Percentiles rank a stretch among this genome's conserved stretches.
phyloP scores from a whole-genome alignment of 2,888 invertebrate species.

The Sericinus montela region DNA sequence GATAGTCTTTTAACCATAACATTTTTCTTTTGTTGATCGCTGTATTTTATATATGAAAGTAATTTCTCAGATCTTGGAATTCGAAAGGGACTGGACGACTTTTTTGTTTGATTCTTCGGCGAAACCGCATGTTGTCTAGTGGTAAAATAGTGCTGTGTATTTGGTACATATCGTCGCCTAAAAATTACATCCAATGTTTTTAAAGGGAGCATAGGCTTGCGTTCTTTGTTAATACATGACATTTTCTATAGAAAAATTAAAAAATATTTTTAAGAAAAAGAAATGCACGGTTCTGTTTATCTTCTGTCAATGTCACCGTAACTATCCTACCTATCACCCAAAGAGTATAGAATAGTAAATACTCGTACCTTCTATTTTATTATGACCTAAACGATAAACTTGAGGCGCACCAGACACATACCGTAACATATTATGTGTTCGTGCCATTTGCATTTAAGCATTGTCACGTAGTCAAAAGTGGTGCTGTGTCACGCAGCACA shows the following conservation, averaged over 20 bases:
- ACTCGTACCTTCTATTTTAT: too few relatives aligned
- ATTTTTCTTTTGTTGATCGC: slow-evolving; percentile 59
- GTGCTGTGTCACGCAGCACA: too few relatives aligned
- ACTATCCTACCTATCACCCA: background rate
- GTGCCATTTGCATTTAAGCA: too few relatives aligned
- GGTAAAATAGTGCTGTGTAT: slow-evolving; percentile 69
- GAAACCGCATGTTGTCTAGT: slow-evolving; percentile 54
- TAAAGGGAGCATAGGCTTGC: slow-evolving; percentile 61
- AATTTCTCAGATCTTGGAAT: slow-evolving; percentile 65
- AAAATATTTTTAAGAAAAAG: too few relatives aligned
- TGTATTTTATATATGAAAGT: slow-evolving; percentile 67
- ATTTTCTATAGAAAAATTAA: slow-evolving; percentile 27
- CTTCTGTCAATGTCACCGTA: background rate
- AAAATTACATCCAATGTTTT: slow-evolving; percentile 70
- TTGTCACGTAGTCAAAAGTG: too few relatives aligned
- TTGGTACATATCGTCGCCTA: slow-evolving; percentile 63
- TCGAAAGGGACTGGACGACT: slow-evolving; percentile 45
- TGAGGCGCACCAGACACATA: too few relatives aligned
- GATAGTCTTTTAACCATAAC: slow-evolving; percentile 40
- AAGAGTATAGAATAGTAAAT: too few relatives aligned
- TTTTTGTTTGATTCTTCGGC: slow-evolving; percentile 31
- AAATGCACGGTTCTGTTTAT: too few relatives aligned
- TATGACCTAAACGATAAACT: too few relatives aligned
- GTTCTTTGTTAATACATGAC: slow-evolving; percentile 54
- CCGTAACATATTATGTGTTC: too few relatives aligned